Conservation (phyloP, 2,888 invertebrate species). For the Serrognathus titanus region DNA sequence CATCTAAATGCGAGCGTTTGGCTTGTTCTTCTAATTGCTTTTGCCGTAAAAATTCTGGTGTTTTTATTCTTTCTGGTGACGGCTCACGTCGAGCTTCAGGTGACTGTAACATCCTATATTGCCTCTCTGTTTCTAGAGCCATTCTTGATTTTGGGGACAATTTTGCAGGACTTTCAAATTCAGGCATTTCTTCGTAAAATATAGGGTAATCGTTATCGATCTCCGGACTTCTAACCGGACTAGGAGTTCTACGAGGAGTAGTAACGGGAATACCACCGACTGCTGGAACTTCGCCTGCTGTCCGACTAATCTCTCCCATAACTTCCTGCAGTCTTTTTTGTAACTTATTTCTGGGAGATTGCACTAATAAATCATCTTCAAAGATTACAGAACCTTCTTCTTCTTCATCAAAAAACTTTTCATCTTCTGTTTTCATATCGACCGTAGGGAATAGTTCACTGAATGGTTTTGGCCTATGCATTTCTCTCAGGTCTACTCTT, state of each 20-base stretch:
- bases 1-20: too few species aligned
- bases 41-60: conserved; percentile 13
- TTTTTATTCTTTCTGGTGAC: conserved; percentile 1
- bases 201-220: background rate
- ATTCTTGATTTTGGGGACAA: conserved; percentile 1
- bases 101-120: conserved; percentile 2
- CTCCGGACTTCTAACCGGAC: conserved; percentile 17
- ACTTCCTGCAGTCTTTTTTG: conserved; percentile 11
- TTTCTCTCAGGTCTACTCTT: conserved; percentile 3
- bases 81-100: background rate
- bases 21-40: background rate
- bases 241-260: conserved; percentile 21
- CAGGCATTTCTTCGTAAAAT: background rate
- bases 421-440: conserved; percentile 10
- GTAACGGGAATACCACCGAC: conserved; percentile 23
- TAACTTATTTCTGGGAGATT: conserved; percentile 7
- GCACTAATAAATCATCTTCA: conserved; percentile 8
- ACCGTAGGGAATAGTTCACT: conserved; percentile 15
- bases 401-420: conserved; percentile 17
- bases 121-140: background rate
- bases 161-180: background rate
- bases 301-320: conserved; percentile 6
- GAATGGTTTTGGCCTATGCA: background rate
- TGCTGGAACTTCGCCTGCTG: conserved; percentile 18
- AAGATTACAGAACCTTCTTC: background rate